These are phyloP conservation scores for Drosophila picticornis DNA, from an alignment of 2,888 invertebrate species.

Conservation along the genomic window DNA sequence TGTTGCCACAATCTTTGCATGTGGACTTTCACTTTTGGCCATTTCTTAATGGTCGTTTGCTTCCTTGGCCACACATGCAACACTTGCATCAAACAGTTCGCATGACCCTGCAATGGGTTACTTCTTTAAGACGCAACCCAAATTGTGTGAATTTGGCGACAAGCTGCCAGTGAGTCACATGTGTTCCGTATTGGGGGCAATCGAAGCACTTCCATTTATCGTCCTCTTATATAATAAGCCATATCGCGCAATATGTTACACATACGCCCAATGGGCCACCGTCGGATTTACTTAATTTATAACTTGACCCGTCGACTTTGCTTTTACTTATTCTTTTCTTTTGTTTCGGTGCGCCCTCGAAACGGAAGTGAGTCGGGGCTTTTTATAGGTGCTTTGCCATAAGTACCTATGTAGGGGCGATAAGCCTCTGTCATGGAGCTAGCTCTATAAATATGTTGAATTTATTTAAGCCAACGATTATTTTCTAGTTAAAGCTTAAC, in stretches of 20 bases:
- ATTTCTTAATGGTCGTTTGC: constrained; percentile 62
- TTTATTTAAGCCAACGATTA: background rate
- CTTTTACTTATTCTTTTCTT: constrained; percentile 7
- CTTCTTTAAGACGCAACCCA: constrained; percentile 37
- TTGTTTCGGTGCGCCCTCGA: constrained; percentile 12
- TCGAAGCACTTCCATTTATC: constrained; percentile 30
- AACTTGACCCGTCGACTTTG: constrained; percentile 53
- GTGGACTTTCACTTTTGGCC: constrained; percentile 75
- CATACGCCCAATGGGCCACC: constrained; percentile 66
- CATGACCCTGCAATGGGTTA: constrained; percentile 29
- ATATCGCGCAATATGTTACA: constrained; percentile 77
- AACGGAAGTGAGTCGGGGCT: constrained; percentile 73
- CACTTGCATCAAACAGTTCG: constrained; percentile 63
- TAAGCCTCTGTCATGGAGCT: constrained; percentile 54
- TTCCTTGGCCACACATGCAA: constrained; percentile 67
- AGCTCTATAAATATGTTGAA: constrained; percentile 3
- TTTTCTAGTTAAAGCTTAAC: background rate
- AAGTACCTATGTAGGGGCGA: constrained; percentile 17
- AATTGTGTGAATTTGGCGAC: constrained; percentile 45
- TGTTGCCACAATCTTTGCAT: constrained; percentile 68
- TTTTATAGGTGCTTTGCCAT: constrained; percentile 52
- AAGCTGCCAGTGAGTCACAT: constrained; percentile 43
- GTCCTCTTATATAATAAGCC: constrained; percentile 67
- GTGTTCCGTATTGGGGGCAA: constrained; percentile 14
- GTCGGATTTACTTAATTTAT: constrained; percentile 68